These are phyloP conservation scores for Sebastes minor DNA, from an alignment of 2,797 vertebrate genomes.

Conservation along the genomic window DNA sequence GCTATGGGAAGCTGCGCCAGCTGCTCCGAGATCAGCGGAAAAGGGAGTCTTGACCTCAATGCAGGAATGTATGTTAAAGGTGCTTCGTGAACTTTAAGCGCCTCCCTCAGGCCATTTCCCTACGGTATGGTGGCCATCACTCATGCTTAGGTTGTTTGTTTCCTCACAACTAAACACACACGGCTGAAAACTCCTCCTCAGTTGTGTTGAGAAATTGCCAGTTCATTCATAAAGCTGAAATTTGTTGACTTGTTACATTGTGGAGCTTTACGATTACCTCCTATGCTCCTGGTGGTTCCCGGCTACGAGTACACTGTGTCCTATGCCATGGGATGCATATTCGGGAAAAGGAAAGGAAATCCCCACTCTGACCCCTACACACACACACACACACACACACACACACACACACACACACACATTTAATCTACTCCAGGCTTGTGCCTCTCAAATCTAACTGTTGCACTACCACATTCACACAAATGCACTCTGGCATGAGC, in stretches of 20 bases:
- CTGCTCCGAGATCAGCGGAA: not conserved
- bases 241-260: not conserved
- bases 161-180: not conserved
- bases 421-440: conserved; percentile 22
- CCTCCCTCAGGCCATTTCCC: conserved; percentile 26
- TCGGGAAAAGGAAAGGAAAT: conserved; percentile 54
- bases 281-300: conserved; percentile 15
- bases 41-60: conserved; percentile 9
- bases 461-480: conserved; percentile 23
- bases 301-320: conserved; percentile 60
- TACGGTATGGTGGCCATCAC: not conserved
- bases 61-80: conserved; percentile 49
- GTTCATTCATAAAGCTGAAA: not conserved
- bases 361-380: conserved; percentile 18
- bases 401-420: not conserved
- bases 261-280: conserved; percentile 22
- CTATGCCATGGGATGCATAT: conserved; percentile 47
- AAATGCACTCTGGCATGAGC: conserved; percentile 27
- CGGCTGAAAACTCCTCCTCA: not conserved
- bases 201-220: not conserved
- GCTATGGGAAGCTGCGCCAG: too few species aligned
- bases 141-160: not conserved
- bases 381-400: not conserved
- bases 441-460: conserved; percentile 20
- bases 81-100: conserved; percentile 42